Evolutionary conservation across 1,140 invertebrate genomes (phyloP), one percentile per base, ranked within the genome.

Genomic region (Heliconius himera): DNA sequence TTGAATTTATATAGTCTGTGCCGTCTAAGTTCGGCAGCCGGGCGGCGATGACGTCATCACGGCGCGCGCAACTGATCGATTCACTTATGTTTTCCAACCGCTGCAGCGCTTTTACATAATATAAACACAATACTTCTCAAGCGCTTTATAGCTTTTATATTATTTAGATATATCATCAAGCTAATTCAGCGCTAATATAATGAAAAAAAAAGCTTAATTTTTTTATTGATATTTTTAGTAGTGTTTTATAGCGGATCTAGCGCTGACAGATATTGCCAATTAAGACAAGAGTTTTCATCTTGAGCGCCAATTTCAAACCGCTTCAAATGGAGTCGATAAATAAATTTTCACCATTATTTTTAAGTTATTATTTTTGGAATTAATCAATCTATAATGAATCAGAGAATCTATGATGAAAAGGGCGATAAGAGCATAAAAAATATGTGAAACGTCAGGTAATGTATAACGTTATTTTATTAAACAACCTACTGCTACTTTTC

Each of bases 11-110:
- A 86, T 87, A 87, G 86, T 89, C 85, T 91, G 87, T 88, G 83
- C 78, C 80, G 74, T 66, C 13, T 66, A 66, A 29, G 60, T 66
- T 66, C 60, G 60, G 60, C 60, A 66, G 85, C 84, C 85, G 83
- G 90, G 85, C 88, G 85, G 84, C 86, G 82, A 78, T 94, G 91
- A 94, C 92, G 91, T 94, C 91, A 92, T 77, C 20, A 54, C n/a
- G 84, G 92, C 92, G 92, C 92, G 92, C 92, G 91, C 91, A 93
- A 66, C 78, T 73, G 84, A 91, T 92, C 88, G 90, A 92, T 92
- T 85, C 82, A 60, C 73, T 78, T 80, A 71, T 77, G 70, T 82
- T 86, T 83, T 85, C 70, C 79, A 92, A n/a, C 82, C 84, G 91
- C 91, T 92, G 84, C 82, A 66, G 60, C 60, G 60, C 60, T 66